Evolutionary conservation across 2,797 vertebrate genomes (phyloP), one percentile per base, ranked within the genome.

Genomic region (Schizopygopsis pylzovi): DNA sequence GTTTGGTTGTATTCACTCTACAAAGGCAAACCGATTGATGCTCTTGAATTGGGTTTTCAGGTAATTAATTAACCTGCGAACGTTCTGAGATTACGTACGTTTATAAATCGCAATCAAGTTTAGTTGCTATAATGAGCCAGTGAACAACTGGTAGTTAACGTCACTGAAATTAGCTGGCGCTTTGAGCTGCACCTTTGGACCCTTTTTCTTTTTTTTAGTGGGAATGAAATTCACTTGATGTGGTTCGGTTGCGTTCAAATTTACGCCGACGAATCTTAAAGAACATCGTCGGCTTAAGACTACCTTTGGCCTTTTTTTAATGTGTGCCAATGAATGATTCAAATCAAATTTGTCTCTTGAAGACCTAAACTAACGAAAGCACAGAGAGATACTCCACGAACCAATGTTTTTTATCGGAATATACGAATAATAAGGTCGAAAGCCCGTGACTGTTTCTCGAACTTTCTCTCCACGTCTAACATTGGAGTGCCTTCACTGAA

Each of bases 401-500:
- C 72, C 71, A 52, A 71, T 63, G 59, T 16, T 87, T 85, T 39
- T 39, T 67, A 77, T 45, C 59, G n/a, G 72, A 84, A 73, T 41
- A 68, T 43, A n/a, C 63, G 6, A 85, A 85, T 63, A 85, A 85
- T 63, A 82, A n/a, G 43, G 43, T 85, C 72, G 59, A 72, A 85
- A 82, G 54, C 83, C 73, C 67, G 72, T 54, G 79, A 85, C 83
- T 88, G 83, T 85, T 85, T 81, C 49, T 84, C 33, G 12, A 82
- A 59, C 79, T 77, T 68, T 81, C 83, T 87, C 86, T 88, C 83
- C 79, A 85, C 78, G 33, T 81, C 84, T 43, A 79, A 79, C 81
- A 83, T 85, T 75, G 84, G 87, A 85, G 87, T 88, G 87, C 87
- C 87, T 88, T 88, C 80, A 85, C 68, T 72, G 73, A 47, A 67